These are phyloP conservation scores for Philonicus albiceps DNA, from an alignment of 2,888 invertebrate species.

Conservation along the genomic window DNA sequence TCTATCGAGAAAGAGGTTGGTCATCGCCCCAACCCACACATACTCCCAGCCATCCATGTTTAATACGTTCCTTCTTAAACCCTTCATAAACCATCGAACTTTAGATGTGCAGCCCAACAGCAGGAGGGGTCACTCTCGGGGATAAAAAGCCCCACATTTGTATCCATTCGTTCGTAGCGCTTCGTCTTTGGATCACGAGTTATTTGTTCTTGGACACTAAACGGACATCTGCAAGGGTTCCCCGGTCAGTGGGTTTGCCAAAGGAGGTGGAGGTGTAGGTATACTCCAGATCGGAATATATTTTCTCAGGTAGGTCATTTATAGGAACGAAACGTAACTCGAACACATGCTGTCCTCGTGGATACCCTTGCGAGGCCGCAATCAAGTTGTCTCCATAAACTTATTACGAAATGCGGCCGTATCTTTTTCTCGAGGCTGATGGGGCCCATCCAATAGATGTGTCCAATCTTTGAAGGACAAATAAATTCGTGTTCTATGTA, in stretches of 20 bases:
- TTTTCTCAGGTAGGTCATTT: constrained; percentile 42
- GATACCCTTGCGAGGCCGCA: constrained; percentile 30
- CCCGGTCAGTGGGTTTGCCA: neutral
- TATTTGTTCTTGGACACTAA: constrained; percentile 43
- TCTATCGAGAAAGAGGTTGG: neutral
- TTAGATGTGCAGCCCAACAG: constrained; percentile 34
- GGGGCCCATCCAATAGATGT: neutral
- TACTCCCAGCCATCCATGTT: constrained; percentile 39
- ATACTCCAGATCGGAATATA: constrained; percentile 19
- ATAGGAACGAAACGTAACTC: constrained; percentile 40
- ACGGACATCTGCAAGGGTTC: constrained; percentile 39
- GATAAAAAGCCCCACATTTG: constrained; percentile 39
- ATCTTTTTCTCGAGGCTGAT: constrained; percentile 23
- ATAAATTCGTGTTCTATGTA: constrained; percentile 41
- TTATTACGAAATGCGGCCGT: constrained; percentile 41
- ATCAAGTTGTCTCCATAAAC: constrained; percentile 43
- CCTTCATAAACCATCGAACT: constrained; percentile 48
- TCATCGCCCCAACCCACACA: neutral
- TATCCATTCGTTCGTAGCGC: constrained; percentile 37
- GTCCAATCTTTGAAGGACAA: constrained; percentile 41
- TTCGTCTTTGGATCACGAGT: constrained; percentile 39
- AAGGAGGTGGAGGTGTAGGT: neutral
- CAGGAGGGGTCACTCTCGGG: constrained; percentile 42
- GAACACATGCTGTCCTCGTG: constrained; percentile 41
- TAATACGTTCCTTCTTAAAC: constrained; percentile 44